A percentile compares a stretch with the other conserved stretches of the same genome.
Conservation (phyloP, 2,888 invertebrate genomes). For the Tolmerus cingulatus region DNA sequence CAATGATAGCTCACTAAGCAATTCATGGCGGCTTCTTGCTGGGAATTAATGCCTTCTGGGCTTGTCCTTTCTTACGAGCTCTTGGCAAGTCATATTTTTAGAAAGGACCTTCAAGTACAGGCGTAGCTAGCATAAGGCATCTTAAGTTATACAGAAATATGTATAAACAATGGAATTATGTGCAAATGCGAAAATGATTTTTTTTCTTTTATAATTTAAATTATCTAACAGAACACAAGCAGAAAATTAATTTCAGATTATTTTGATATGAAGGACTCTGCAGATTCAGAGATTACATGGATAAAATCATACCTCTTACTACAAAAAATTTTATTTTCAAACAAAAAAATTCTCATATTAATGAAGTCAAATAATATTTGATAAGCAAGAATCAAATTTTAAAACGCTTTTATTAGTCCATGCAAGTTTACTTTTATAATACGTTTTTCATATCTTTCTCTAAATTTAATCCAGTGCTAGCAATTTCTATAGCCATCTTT, state of each 20-base stretch:
- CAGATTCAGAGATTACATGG: neutral
- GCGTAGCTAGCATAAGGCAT: neutral
- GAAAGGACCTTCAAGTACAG: neutral
- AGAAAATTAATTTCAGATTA: neutral
- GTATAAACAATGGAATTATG: neutral
- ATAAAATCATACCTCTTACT: neutral
- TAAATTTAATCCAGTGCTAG: too few relatives aligned
- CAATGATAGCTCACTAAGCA: neutral
- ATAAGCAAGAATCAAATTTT: too few relatives aligned
- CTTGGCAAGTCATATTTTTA: neutral
- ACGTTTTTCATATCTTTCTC: too few relatives aligned
- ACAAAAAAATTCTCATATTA: too few relatives aligned
- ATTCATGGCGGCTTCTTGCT: neutral
- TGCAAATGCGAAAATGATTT: neutral
- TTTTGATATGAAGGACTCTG: neutral
- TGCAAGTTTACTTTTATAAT: too few relatives aligned
- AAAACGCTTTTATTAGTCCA: too few relatives aligned
- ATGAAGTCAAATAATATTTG: too few relatives aligned
- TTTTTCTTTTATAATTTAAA: neutral
- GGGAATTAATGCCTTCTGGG: neutral
- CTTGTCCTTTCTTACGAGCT: neutral
- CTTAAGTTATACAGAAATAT: neutral
- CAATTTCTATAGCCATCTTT: too few relatives aligned
- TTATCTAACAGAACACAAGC: neutral
- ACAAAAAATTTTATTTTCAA: neutral